Evolutionary conservation across 1,140 invertebrate species (phyloP), one percentile per base, ranked within the genome.

Genomic region (Drosophila parvula): DNA sequence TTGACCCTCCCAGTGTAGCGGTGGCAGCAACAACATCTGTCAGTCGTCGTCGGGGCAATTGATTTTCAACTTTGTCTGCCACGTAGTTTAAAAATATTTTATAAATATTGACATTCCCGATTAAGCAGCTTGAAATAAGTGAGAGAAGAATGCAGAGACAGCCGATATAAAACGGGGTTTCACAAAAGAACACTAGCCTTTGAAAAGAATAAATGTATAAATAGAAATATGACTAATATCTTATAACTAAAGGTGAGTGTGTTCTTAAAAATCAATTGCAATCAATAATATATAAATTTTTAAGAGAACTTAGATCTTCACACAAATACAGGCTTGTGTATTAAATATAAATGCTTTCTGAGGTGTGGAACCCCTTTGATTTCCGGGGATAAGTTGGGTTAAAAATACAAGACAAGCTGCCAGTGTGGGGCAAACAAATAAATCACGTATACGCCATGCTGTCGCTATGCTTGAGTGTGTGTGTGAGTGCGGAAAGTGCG

Each of bases 11-110:
- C 50, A 12, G 43, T 11, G 16, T 45, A 4, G 28, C 47, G 30
- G 6, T 30, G 44, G 6, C 44, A 28, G 14, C 57, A 59, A 63
- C 38, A 74, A 69, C 77, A 85, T 77, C 68, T 88, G 75, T 71
- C 75, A 68, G 61, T 58, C 74, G 47, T 75, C 74, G 45, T 22
- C 22, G 22, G 65, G 82, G 34, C 83, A 88, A 88, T 80, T 88
- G 84, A 82, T 89, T 88, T 80, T 78, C 68, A 79, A 83, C 68
- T 88, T 77, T 71, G 50, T 56, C 74, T 67, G 71, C 79, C 83
- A 88, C 83, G 83, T 88, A 88, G 70, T 78, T 89, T 83, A 74
- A 83, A 88, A 88, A 88, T 88, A 88, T 88, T 88, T 88, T 74
- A 88, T 88, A 88, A 88, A 88, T 88, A 89, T 88, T 88, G 83